These are phyloP conservation scores for Pseudomugil tenellus DNA, from an alignment of 2,797 vertebrate genomes.

Conservation along the genomic window DNA sequence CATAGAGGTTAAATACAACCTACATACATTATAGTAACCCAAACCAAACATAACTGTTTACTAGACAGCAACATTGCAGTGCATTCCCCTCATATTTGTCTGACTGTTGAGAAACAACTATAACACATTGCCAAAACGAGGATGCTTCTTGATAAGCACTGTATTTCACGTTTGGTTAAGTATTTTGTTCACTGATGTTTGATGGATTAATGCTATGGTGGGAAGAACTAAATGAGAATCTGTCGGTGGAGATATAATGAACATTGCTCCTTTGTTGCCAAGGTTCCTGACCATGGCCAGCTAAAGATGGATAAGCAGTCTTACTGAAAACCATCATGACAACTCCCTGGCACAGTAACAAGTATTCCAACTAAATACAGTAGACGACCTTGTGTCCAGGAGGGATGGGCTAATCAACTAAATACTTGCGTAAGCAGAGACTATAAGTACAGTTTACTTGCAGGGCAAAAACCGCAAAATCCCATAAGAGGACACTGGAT, in stretches of 20 bases:
- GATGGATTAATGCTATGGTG: conserved; percentile 31
- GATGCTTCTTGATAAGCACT: conserved; percentile 13
- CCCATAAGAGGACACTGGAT: conserved; percentile 6
- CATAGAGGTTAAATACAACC: not conserved
- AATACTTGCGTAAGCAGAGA: conserved; percentile 39
- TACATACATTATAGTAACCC: not conserved
- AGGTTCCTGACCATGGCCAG: conserved; percentile 15
- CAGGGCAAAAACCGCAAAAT: conserved; percentile 32
- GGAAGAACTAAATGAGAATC: conserved; percentile 45
- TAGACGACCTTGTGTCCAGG: conserved; percentile 31
- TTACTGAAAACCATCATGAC: conserved; percentile 29
- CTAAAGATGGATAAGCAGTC: conserved; percentile 32
- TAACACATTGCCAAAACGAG: conserved; percentile 7
- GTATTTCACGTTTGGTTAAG: conserved; percentile 10
- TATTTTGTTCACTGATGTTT: conserved; percentile 30
- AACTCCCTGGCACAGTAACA: conserved; percentile 19
- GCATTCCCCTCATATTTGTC: not conserved
- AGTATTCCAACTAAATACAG: conserved; percentile 16
- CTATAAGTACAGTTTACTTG: conserved; percentile 28
- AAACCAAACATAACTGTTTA: not conserved
- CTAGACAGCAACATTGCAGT: not conserved
- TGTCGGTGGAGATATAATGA: conserved; percentile 28
- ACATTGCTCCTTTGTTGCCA: conserved; percentile 25
- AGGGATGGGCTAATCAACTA: conserved; percentile 42
- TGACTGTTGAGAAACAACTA: conserved; percentile 12